A percentile compares a stretch with the other conserved stretches of the same genome.
Evolutionary conservation across 1,140 invertebrate species (phyloP).

Genomic region (Apis florea): DNA sequence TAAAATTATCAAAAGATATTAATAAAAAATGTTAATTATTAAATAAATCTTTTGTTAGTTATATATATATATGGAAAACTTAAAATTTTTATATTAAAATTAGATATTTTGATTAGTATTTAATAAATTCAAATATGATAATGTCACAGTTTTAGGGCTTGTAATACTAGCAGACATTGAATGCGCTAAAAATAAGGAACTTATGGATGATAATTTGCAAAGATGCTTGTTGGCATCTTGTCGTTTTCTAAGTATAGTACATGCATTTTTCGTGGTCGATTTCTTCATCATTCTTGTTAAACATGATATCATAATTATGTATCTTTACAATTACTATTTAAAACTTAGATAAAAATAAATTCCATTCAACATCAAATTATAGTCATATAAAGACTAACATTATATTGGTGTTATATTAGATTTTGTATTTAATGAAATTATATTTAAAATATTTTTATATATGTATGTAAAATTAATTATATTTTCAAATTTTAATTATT

Average conservation of each 20-base stretch:
- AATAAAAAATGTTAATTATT: background rate
- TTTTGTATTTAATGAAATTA: background rate
- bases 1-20: background rate
- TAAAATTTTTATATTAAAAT: background rate
- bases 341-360: background rate
- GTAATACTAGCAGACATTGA: slow-evolving; percentile 27
- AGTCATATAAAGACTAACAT: too few species aligned
- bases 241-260: slow-evolving; percentile 25
- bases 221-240: slow-evolving; percentile 21
- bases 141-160: background rate
- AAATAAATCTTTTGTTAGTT: background rate
- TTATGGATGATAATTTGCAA: slow-evolving; percentile 31
- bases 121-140: background rate
- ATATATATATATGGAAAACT: background rate
- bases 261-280: slow-evolving; percentile 28
- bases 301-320: background rate
- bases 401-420: background rate
- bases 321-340: background rate
- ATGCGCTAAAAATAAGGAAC: slow-evolving; percentile 36
- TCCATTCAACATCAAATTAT: background rate
- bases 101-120: background rate
- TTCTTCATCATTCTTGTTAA: slow-evolving; percentile 25
- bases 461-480: background rate
- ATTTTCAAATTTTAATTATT: background rate
- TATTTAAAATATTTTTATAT: background rate